Percentiles rank a stretch among this genome's conserved stretches.
phyloP scores from a whole-genome alignment of 2,888 invertebrate species.

The Pimpla rufipes region DNA sequence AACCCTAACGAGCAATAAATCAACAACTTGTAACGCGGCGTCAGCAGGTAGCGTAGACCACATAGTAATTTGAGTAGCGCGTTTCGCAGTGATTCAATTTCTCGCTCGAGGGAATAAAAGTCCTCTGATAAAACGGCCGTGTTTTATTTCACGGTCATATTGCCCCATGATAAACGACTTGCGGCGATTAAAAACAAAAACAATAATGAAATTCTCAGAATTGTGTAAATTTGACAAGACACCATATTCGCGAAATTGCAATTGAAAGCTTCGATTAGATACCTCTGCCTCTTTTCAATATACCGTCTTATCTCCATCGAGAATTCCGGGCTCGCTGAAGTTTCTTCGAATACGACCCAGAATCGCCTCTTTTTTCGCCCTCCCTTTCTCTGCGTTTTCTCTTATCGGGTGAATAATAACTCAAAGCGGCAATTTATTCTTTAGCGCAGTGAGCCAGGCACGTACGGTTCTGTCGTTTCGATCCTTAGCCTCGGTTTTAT shows the following conservation, averaged over 20 bases:
- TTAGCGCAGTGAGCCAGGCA: too few species aligned
- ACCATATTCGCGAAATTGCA: not conserved
- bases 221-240: not conserved
- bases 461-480: not conserved
- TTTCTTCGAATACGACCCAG: constrained; percentile 1
- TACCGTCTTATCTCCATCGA: not conserved
- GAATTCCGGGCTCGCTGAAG: not conserved
- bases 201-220: constrained; percentile 12
- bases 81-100: constrained; percentile 3
- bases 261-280: not conserved
- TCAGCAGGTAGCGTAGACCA: not conserved
- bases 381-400: not conserved
- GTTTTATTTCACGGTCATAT: not conserved
- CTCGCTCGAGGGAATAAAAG: too few species aligned
- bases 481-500: not conserved
- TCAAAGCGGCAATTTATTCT: not conserved
- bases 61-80: not conserved
- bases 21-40: constrained; percentile 9
- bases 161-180: not conserved
- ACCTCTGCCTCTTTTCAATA: not conserved
- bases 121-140: not conserved
- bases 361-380: not conserved
- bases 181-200: not conserved
- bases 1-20: constrained; percentile 29
- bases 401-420: constrained; percentile 22